Percentiles rank a stretch among this genome's conserved stretches.
phyloP scores from a whole-genome alignment of 2,888 invertebrate species.

The Drosophila paramelanica region DNA sequence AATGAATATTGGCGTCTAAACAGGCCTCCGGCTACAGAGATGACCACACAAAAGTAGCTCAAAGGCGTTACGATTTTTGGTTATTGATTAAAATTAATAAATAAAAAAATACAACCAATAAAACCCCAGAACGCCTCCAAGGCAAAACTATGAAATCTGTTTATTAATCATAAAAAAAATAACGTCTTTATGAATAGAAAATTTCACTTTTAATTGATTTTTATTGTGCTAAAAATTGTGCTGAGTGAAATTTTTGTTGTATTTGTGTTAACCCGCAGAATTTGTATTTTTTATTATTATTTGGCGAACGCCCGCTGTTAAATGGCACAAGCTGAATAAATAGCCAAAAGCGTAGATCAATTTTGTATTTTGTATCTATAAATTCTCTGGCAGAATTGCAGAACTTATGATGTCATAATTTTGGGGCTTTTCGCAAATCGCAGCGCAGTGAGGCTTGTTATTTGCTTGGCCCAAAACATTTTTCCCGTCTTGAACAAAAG shows the following conservation, averaged over 20 bases:
- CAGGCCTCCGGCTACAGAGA: constrained; percentile 1
- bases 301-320: constrained; percentile 51
- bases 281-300: constrained; percentile 14
- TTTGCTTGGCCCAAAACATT: constrained; percentile 7
- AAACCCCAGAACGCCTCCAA: constrained; percentile 19
- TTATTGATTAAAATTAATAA: constrained; percentile 46
- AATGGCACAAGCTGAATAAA: constrained; percentile 48
- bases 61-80: constrained; percentile 18
- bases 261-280: constrained; percentile 30
- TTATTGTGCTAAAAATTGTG: constrained; percentile 46
- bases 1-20: constrained; percentile 52
- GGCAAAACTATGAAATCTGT: constrained; percentile 41
- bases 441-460: constrained; percentile 24
- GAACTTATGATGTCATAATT: constrained; percentile 49
- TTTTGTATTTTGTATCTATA: constrained; percentile 17
- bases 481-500: constrained; percentile 3
- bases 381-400: constrained; percentile 5
- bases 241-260: constrained; percentile 43
- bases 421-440: constrained; percentile 1
- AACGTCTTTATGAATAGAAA: constrained; percentile 21
- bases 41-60: constrained; percentile 16
- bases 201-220: constrained; percentile 75
- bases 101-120: constrained; percentile 5
- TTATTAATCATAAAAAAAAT: constrained; percentile 41
- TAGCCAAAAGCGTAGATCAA: constrained; percentile 37